These are phyloP conservation scores for Neotoxoptera formosana DNA, from an alignment of 1,140 invertebrate genomes.

Conservation along the genomic window DNA sequence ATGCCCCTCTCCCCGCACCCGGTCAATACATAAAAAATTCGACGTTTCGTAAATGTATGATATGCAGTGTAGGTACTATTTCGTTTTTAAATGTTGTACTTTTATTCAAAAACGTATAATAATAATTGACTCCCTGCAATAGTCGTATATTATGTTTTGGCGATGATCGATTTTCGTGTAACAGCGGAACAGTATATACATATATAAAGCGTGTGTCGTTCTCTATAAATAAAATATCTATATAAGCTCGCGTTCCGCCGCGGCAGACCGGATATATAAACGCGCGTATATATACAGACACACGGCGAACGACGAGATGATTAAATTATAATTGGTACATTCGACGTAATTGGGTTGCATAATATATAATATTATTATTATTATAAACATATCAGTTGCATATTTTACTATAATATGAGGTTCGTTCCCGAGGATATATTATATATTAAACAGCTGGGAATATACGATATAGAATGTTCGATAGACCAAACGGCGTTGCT, in stretches of 20 bases:
- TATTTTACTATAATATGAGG: not conserved
- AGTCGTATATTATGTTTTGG: not conserved
- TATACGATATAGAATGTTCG: not conserved
- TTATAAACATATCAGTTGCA: not conserved
- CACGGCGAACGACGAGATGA: not conserved
- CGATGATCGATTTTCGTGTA: not conserved
- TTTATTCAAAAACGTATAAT: not conserved
- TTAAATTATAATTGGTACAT: not conserved
- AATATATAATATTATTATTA: not conserved
- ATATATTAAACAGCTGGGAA: not conserved
- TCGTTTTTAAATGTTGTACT: not conserved
- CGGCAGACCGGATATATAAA: slow-evolving; percentile 1
- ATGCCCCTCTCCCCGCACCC: too few species aligned
- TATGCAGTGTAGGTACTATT: not conserved
- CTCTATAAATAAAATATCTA: not conserved
- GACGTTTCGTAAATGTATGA: not conserved
- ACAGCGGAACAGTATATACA: not conserved
- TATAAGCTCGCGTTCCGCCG: too few species aligned
- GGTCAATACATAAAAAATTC: not conserved
- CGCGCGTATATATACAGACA: not conserved
- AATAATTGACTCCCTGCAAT: not conserved
- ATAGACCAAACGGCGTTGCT: not conserved
- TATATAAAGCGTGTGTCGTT: not conserved
- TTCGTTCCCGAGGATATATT: not conserved
- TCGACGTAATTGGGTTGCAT: not conserved